Evolutionary conservation across 2,797 vertebrate species (phyloP), one percentile per base, ranked within the genome.

Genomic region (Iguana delicatissima): DNA sequence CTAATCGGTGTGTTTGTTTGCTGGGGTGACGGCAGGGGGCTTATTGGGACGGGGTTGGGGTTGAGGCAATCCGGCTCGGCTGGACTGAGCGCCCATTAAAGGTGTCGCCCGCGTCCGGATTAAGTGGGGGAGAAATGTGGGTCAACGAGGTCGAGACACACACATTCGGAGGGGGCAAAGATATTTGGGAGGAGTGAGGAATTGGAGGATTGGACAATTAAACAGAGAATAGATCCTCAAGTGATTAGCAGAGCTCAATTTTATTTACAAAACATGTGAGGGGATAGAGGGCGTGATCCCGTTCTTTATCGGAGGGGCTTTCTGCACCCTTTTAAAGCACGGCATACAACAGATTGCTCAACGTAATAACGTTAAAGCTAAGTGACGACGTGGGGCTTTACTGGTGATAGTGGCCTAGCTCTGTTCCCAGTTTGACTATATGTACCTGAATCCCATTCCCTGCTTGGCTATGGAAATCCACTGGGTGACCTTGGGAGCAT

Each of bases 1-100:
- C 35, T 85, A 83, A 90, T 83, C 89, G 1, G 24, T 24, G 42
- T 90, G 89, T 90, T 90, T 90, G 77, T 90, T 85, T 83, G 57
- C 57, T 5, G n/a, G 69, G 79, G 77, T 87, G 42, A 55, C 86
- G 89, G 80, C 46, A 29, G 67, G 29, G 87, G 55, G 74, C 18
- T 62, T 6, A 69, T 42, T 38, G 87, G 59, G 20, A 35, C 24
- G 52, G 24, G 2, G 1, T 38, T 16, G n/a, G n/a, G 74, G 35
- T 62, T 3, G 35, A 9, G 50, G 24, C 87, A 73, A 38, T 77
- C 72, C 6, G 32, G 32, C 79, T 82, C 22, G 84, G 85, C 85
- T 52, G 42, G 85, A 38, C 52, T 35, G 67, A 57, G 55, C 62
- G 32, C 55, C 89, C 89, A 64, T 74, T 64, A 87, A 90, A 67